phyloP scores from a whole-genome alignment of 2,797 vertebrate genomes.

The Chelon auratus region DNA sequence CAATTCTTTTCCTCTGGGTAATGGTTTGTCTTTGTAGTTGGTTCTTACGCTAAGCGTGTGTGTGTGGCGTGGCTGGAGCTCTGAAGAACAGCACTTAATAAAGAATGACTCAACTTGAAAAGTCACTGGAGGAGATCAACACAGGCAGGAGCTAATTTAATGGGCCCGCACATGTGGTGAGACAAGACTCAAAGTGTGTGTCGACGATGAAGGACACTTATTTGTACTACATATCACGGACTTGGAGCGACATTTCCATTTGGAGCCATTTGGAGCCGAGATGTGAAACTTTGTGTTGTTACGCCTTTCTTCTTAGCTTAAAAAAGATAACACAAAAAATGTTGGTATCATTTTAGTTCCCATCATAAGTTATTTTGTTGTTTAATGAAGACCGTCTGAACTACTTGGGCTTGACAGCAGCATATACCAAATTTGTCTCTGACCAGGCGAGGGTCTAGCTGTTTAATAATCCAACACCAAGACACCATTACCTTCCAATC shows the following conservation, averaged over 20 bases:
- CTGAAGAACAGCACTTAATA: slow-evolving; percentile 61
- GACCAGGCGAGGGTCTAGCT: slow-evolving; percentile 31
- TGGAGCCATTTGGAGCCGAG: slow-evolving; percentile 39
- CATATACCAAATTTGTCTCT: slow-evolving; percentile 9
- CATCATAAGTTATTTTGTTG: slow-evolving; percentile 22
- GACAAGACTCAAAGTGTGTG: slow-evolving; percentile 39
- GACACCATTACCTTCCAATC: slow-evolving; percentile 45
- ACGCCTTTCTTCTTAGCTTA: slow-evolving; percentile 51
- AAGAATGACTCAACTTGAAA: slow-evolving; percentile 68
- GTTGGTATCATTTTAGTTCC: slow-evolving; percentile 28
- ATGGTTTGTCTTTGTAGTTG: slow-evolving; percentile 69
- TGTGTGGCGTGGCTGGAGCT: slow-evolving; percentile 43
- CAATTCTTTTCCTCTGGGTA: slow-evolving; percentile 56
- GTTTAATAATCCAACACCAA: slow-evolving; percentile 46
- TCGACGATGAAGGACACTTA: slow-evolving; percentile 59
- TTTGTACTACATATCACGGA: slow-evolving; percentile 61
- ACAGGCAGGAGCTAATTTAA: slow-evolving; percentile 61
- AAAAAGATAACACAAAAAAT: slow-evolving; percentile 45
- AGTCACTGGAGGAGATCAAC: slow-evolving; percentile 58
- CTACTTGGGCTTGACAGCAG: slow-evolving; percentile 31
- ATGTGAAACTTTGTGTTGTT: slow-evolving; percentile 42
- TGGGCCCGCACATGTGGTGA: slow-evolving; percentile 43
- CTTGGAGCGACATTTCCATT: slow-evolving; percentile 51
- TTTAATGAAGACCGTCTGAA: slow-evolving; percentile 34
- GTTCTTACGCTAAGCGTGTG: slow-evolving; percentile 48